Conservation (phyloP, 2,113 vertebrate genomes). For the Pygoscelis adeliae region DNA sequence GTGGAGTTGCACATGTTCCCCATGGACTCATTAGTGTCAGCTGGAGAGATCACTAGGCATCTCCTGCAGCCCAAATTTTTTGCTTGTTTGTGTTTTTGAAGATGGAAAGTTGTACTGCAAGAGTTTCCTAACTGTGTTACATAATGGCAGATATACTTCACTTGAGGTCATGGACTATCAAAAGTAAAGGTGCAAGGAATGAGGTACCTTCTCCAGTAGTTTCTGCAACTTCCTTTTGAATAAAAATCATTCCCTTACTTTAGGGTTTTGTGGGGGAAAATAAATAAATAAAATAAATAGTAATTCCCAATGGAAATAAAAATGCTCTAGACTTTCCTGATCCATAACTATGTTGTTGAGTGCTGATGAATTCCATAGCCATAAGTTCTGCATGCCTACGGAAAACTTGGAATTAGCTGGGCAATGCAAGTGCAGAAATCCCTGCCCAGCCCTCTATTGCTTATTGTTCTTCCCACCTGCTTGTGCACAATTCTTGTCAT, state of each 20-base stretch:
- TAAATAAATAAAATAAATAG: background rate
- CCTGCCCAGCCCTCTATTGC: accelerated
- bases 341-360: background rate
- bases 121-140: background rate
- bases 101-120: background rate
- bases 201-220: background rate
- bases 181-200: background rate
- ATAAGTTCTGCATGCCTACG: background rate
- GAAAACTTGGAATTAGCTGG: background rate
- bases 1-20: background rate
- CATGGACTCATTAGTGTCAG: background rate
- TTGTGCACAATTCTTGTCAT: background rate
- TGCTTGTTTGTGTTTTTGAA: background rate
- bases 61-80: background rate
- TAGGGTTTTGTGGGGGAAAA: background rate
- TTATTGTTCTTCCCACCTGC: background rate
- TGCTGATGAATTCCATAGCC: background rate
- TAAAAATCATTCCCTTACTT: background rate
- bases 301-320: background rate
- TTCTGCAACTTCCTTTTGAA: background rate
- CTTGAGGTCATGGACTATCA: background rate
- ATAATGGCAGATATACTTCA: background rate
- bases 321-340: background rate
- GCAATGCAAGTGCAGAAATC: background rate
- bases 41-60: background rate